Evolutionary conservation across 1,140 invertebrate species (phyloP).

Genomic region (Capitella teleta): DNA sequence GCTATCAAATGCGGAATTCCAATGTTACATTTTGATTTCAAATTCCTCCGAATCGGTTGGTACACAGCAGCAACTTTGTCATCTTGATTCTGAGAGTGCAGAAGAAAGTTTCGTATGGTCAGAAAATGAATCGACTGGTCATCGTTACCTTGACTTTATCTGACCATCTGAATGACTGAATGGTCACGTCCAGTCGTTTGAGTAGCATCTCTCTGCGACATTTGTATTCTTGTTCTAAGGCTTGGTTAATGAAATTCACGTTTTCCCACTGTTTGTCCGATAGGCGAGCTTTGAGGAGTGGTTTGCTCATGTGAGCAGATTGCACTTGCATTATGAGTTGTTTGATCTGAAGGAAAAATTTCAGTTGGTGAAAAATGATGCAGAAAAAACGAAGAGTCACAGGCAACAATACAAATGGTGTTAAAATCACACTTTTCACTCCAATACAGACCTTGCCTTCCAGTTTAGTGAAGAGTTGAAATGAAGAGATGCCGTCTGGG

Average conservation of each 20-base stretch:
- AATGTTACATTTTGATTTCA: slow-evolving; percentile 54
- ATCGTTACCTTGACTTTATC: slow-evolving; percentile 49
- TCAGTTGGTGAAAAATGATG: no score
- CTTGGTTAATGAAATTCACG: slow-evolving; percentile 55
- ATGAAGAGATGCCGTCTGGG: slow-evolving; percentile 64
- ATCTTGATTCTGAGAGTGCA: slow-evolving; percentile 48
- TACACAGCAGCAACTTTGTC: slow-evolving; percentile 61
- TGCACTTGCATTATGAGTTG: slow-evolving; percentile 55
- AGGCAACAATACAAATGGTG: no score
- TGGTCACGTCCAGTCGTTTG: slow-evolving; percentile 81
- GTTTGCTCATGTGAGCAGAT: slow-evolving; percentile 55
- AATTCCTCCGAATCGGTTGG: slow-evolving; percentile 51
- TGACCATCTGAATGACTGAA: slow-evolving; percentile 88
- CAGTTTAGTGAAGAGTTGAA: slow-evolving; percentile 66
- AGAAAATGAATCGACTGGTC: neutral
- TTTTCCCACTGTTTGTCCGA: slow-evolving; percentile 71
- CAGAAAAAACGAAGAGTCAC: no score
- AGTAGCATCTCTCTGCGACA: slow-evolving; percentile 75
- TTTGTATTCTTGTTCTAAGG: slow-evolving; percentile 69
- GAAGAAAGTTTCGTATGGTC: neutral
- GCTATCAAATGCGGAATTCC: slow-evolving; percentile 63
- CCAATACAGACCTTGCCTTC: slow-evolving; percentile 50
- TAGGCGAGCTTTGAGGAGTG: slow-evolving; percentile 62
- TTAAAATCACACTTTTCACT: no score
- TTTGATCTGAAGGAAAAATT: slow-evolving; percentile 47